Evolutionary conservation across 1,140 invertebrate genomes (phyloP), one percentile per base, ranked within the genome.

Genomic region (Lutraria rhynchaena): DNA sequence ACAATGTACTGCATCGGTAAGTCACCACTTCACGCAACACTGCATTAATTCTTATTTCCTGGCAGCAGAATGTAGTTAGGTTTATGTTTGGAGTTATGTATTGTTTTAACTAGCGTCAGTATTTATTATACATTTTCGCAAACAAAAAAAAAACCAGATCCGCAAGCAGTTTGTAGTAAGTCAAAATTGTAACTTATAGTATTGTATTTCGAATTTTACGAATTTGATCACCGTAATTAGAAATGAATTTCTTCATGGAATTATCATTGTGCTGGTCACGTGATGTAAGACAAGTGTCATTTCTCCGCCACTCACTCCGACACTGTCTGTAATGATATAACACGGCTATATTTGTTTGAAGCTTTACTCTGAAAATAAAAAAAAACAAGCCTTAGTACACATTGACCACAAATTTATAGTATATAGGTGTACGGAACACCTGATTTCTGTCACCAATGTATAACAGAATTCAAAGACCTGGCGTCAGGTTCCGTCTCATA

Each of bases 261-360:
- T 19, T 27, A 67, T 67, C 63, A 31, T 13, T 4, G 17, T 51
- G 31, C 5, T 46, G n/a, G 19, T 17, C 41, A 0, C 37, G 41
- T n/a, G 46, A 27, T 15, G 7, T 46, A 13, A 13, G 29, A 33
- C 63, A 67, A 15, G 41, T 67, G 24, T 29, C 63, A 31, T 44
- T n/a, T 31, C 22, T 24, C 44, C 31, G 46, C 63, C 63, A 67
- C 0, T 49, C n/a, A 29, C 27, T 19, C 3, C 63, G 19, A 24
- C 63, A 67, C 24, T 67, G 31, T 41, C 63, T 37, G 63, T 51
- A 67, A 22, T 67, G 63, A 27, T 67, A 1, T 2, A 67, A 13
- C 37, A 67, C 44, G 1, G 44, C 63, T 3, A 27, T 15, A 13
- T 44, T 67, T 41, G 1, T 33, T 15, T 37, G 3, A 17, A 65